Conservation (phyloP, 2,797 vertebrate species). For the Heteromormyrus szaboi region DNA sequence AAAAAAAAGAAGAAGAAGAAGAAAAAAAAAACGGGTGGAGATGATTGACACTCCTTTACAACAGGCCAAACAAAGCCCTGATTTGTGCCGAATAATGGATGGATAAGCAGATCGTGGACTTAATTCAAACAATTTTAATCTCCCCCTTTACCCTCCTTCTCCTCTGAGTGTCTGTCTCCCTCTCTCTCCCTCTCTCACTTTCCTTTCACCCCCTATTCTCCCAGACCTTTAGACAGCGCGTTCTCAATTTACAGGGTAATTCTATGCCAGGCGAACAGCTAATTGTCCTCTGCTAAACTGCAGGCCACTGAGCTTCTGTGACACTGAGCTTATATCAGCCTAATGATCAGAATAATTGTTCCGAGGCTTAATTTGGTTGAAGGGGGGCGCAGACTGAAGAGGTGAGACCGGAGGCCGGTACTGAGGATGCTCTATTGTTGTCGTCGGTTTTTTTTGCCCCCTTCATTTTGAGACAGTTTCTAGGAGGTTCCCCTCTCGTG, state of each 20-base stretch:
- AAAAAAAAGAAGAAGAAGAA: constrained; percentile 6
- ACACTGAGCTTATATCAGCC: constrained; percentile 61
- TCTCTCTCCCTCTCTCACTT: constrained; percentile 10
- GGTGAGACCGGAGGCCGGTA: constrained; percentile 16
- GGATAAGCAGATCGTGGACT: constrained; percentile 69
- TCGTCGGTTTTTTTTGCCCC: not conserved
- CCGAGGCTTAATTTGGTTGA: constrained; percentile 39
- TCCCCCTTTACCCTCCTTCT: constrained; percentile 56
- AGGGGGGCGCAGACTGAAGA: constrained; percentile 33
- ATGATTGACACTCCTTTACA: constrained; percentile 78
- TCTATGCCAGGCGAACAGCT: constrained; percentile 64
- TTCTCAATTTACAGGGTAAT: constrained; percentile 70
- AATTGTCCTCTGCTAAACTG: constrained; percentile 68
- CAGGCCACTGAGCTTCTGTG: constrained; percentile 57
- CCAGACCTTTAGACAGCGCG: constrained; percentile 44
- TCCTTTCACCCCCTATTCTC: constrained; percentile 38
- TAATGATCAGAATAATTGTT: constrained; percentile 61
- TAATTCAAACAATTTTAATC: constrained; percentile 78
- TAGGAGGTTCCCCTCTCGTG: not conserved
- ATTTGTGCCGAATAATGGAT: constrained; percentile 73
- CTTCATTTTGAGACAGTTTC: constrained; percentile 14
- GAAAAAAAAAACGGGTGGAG: constrained; percentile 53
- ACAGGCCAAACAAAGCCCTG: constrained; percentile 64
- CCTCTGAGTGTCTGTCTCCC: constrained; percentile 42
- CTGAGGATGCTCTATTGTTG: not conserved